Evolutionary conservation across 2,888 invertebrate genomes (phyloP), one percentile per base, ranked within the genome.

Genomic region (Caradrina kadenii): DNA sequence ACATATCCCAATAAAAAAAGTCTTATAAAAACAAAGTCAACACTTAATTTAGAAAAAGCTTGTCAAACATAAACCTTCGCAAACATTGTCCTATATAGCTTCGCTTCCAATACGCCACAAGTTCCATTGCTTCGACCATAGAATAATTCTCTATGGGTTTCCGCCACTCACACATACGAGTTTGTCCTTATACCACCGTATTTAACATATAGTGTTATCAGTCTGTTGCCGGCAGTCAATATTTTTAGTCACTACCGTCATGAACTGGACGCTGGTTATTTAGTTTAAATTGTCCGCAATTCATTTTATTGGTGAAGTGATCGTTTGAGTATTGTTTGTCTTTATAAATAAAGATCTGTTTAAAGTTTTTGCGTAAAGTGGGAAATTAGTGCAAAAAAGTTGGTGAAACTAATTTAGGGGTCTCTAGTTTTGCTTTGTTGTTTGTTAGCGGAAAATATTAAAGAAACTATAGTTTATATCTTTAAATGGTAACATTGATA

Each of bases 201-300:
- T 89, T 88, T 92, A 90, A 88, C 88, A 90, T 84, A 76, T 69
- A n/a, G 84, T 80, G 88, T 93, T 93, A 93, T 93, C 93, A 92
- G 86, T 82, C 74, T 64, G 82, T 83, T 83, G 87, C 87, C 73
- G 84, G 76, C 89, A 93, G 93, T 93, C 91, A 90, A 91, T 92
- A 91, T 80, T 88, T 87, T 87, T 87, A 89, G 89, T 88, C 87
- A 84, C 80, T 56, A 52, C 62, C 49, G 71, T 69, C 62, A 73
- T 79, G 79, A 49, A 78, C 49, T 83, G 83, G 84, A 75, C 83
- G 81, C 55, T 66, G 63, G 64, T 70, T 59, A 62, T 63, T 63
- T 66, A 31, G 26, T 63, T 75, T 22, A 61, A 69, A 63, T 48
- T 54, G n/a, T 54, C 49, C 63, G 58, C 55, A 56, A 54, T 35